phyloP scores from a whole-genome alignment of 1,140 invertebrate species.

The Lasaia peninsularis region DNA sequence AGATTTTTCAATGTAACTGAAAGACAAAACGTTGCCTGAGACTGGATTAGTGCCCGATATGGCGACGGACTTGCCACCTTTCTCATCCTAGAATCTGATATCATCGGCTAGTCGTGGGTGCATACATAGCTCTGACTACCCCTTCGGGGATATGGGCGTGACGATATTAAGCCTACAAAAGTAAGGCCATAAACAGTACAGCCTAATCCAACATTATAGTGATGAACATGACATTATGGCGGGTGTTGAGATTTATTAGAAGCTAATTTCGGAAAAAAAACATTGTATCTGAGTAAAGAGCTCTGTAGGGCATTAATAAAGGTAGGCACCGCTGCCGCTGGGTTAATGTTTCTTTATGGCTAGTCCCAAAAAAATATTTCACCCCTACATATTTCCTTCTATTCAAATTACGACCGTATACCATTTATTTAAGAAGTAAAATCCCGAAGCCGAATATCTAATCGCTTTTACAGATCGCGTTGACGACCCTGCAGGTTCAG shows the following conservation, averaged over 20 bases:
- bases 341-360: constrained; percentile 13
- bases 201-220: neutral
- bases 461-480: too few relatives aligned
- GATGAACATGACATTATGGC: neutral
- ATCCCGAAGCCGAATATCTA: neutral
- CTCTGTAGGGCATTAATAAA: constrained; percentile 11
- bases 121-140: too few relatives aligned
- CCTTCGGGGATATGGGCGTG: too few relatives aligned
- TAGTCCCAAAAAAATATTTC: constrained; percentile 12
- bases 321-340: constrained; percentile 3
- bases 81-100: too few relatives aligned
- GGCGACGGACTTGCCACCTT: too few relatives aligned
- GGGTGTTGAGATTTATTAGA: constrained; percentile 4
- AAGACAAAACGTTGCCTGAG: too few relatives aligned
- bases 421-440: neutral
- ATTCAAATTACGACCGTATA: neutral
- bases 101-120: too few relatives aligned
- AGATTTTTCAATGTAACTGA: too few relatives aligned
- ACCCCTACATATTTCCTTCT: neutral
- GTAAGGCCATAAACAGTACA: neutral
- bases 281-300: constrained; percentile 9
- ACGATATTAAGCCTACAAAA: neutral
- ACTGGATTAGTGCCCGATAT: too few relatives aligned
- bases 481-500: neutral
- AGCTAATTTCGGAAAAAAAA: constrained; percentile 4